A percentile compares a stretch with the other conserved stretches of the same genome.
phyloP scores from a whole-genome alignment of 1,140 invertebrate genomes.

The Dreissena polymorpha region DNA sequence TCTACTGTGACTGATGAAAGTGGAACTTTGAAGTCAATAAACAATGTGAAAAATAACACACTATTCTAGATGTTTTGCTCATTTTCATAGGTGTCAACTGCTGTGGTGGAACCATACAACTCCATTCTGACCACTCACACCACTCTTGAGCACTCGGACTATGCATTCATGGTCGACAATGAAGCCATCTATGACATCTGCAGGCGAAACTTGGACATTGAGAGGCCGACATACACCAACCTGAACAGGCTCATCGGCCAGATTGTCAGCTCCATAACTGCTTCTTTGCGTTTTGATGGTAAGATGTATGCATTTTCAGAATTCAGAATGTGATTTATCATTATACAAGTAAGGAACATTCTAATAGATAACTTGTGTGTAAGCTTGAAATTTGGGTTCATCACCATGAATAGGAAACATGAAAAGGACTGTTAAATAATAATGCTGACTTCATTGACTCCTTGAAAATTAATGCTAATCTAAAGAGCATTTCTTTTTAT shows the following conservation, averaged over 20 bases:
- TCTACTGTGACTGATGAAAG: not conserved
- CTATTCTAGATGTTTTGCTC: not conserved
- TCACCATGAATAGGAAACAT: not conserved
- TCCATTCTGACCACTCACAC: slow-evolving; percentile 80
- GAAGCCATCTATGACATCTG: slow-evolving; percentile 96
- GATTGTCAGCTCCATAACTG: slow-evolving; percentile 90
- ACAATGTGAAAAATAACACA: not conserved
- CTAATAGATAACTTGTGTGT: not conserved
- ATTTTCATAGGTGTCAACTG: slow-evolving; percentile 73
- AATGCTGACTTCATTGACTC: not conserved
- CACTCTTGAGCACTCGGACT: slow-evolving; percentile 79
- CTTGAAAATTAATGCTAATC: not conserved
- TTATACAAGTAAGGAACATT: not conserved
- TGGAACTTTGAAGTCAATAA: not conserved
- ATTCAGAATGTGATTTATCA: not conserved
- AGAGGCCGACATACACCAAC: slow-evolving; percentile 83
- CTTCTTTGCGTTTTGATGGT: slow-evolving; percentile 89
- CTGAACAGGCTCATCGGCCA: slow-evolving; percentile 75
- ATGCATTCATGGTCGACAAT: slow-evolving; percentile 87
- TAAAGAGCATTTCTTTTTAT: not conserved
- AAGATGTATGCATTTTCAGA: slow-evolving; percentile 1
- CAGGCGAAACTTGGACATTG: slow-evolving; percentile 92
- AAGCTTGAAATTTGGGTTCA: not conserved
- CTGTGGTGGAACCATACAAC: slow-evolving; percentile 80
- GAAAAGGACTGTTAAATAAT: not conserved